Percentiles rank a stretch among this genome's conserved stretches.
Evolutionary conservation across 1,140 invertebrate species (phyloP).

Genomic region (Zaprionus camerounensis): DNA sequence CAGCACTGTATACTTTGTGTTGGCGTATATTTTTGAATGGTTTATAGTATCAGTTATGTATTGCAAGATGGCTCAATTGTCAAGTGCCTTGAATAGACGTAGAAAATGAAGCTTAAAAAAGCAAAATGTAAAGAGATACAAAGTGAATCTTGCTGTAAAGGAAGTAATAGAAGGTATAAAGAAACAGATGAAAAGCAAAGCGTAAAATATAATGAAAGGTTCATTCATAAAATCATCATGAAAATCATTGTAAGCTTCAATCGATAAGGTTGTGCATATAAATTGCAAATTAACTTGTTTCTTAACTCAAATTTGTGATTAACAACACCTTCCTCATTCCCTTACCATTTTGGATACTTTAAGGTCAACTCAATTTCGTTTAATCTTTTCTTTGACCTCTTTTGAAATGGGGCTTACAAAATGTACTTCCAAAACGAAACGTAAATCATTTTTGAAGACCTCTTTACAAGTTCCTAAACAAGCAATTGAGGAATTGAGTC

Average conservation of each 20-base stretch:
- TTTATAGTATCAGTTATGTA: not conserved
- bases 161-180: not conserved
- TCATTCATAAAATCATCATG: no score
- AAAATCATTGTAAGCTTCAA: no score
- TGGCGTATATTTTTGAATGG: conserved; percentile 2
- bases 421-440: conserved; percentile 9
- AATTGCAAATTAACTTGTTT: no score
- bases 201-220: no score
- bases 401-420: conserved; percentile 9
- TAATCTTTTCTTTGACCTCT: not conserved
- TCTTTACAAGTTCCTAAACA: conserved; percentile 30
- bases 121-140: not conserved
- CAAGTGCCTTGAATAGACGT: not conserved
- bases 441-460: conserved; percentile 7
- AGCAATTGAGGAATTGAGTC: conserved; percentile 23
- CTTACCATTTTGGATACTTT: not conserved
- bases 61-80: not conserved
- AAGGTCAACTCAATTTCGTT: not conserved
- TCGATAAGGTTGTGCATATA: no score
- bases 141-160: no score
- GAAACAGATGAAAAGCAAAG: not conserved
- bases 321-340: not conserved
- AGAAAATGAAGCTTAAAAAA: not conserved
- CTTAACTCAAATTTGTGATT: not conserved
- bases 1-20: not conserved